A percentile compares a stretch with the other conserved stretches of the same genome.
Evolutionary conservation across 2,113 vertebrate genomes (phyloP).

Genomic region (Spheniscus mendiculus): DNA sequence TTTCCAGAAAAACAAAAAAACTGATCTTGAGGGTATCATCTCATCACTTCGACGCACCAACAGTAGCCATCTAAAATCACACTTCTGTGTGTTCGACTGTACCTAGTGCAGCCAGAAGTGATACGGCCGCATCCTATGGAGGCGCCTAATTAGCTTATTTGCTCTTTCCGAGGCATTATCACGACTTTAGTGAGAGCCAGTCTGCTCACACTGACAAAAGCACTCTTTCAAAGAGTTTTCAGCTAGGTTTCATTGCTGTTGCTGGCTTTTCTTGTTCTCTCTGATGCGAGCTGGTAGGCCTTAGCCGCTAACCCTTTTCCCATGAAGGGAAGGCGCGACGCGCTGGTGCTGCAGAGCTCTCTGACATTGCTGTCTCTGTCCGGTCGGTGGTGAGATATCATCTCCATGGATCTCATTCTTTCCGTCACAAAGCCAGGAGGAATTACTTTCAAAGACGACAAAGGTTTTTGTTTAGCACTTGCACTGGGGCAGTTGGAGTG

Average conservation of each 20-base stretch:
- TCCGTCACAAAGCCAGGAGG: not conserved
- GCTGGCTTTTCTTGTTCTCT: rapidly evolving
- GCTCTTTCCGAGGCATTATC: not conserved
- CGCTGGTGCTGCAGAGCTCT: not conserved
- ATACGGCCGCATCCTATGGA: rapidly evolving
- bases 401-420: not conserved
- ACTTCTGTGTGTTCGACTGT: rapidly evolving
- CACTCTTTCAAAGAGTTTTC: rapidly evolving
- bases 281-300: not conserved
- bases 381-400: not conserved
- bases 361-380: not conserved
- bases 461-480: not conserved
- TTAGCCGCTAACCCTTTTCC: rapidly evolving
- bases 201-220: rapidly evolving
- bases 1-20: not conserved
- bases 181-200: rapidly evolving
- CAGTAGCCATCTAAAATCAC: rapidly evolving
- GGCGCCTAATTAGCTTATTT: rapidly evolving
- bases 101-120: not conserved
- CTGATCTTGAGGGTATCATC: not conserved
- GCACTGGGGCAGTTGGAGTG: not conserved
- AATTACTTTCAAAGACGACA: not conserved
- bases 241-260: rapidly evolving
- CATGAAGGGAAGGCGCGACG: rapidly evolving
- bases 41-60: rapidly evolving